Percentiles rank a stretch among this genome's conserved stretches.
These are phyloP conservation scores for Bombus haemorrhoidalis DNA, from an alignment of 1,140 invertebrate genomes.

Conservation along the genomic window DNA sequence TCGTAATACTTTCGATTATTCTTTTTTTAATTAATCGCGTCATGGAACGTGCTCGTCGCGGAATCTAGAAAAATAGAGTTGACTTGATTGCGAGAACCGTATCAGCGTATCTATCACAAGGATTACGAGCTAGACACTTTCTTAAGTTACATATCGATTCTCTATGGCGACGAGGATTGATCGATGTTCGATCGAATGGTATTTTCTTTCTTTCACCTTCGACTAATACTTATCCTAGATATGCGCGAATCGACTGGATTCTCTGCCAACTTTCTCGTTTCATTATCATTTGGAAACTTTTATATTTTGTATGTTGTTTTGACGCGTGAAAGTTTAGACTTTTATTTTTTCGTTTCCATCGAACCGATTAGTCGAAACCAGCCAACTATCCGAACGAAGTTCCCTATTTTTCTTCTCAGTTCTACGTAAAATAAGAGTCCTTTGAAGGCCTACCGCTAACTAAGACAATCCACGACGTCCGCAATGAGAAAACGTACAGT, in stretches of 20 bases:
- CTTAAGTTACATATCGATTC: slow-evolving; percentile 38
- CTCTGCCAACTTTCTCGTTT: not conserved
- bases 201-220: too few relatives aligned
- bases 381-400: not conserved
- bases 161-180: slow-evolving; percentile 8
- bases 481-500: not conserved
- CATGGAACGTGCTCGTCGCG: not conserved
- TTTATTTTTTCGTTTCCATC: not conserved
- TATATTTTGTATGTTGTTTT: too few relatives aligned
- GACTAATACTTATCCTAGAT: not conserved
- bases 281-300: not conserved
- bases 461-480: slow-evolving; percentile 4
- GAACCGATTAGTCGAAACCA: not conserved
- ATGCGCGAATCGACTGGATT: slow-evolving; percentile 14
- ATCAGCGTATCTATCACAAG: slow-evolving; percentile 23
- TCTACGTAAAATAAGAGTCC: slow-evolving; percentile 35
- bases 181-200: not conserved
- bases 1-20: not conserved
- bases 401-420: not conserved
- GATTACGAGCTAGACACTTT: slow-evolving; percentile 46
- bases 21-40: not conserved
- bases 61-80: slow-evolving; percentile 50
- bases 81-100: slow-evolving; percentile 22
- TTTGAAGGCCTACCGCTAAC: slow-evolving; percentile 12
- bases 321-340: too few relatives aligned